These are phyloP conservation scores for Aplochiton taeniatus DNA, from an alignment of 2,797 vertebrate species.

Conservation along the genomic window DNA sequence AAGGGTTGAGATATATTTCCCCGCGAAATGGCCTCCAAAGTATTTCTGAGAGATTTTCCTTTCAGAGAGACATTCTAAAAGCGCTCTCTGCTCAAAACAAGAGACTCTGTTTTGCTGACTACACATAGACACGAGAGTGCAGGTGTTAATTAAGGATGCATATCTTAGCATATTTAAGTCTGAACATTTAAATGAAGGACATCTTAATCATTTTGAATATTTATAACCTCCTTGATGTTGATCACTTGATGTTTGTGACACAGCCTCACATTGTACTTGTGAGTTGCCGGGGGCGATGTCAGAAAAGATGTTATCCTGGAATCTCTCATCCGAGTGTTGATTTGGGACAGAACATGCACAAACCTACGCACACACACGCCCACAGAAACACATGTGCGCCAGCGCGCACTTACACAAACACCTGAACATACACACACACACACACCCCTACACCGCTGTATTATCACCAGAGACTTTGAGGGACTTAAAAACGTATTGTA, in stretches of 20 bases:
- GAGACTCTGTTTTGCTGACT: conserved; percentile 47
- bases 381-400: background rate
- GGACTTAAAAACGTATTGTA: too few relatives aligned
- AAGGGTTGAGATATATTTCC: too few relatives aligned
- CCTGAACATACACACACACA: conserved; percentile 1
- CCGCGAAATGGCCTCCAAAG: too few relatives aligned
- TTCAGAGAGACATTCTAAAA: too few relatives aligned
- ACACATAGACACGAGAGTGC: conserved; percentile 43
- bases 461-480: too few relatives aligned
- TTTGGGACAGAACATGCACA: background rate
- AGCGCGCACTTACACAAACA: too few relatives aligned
- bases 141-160: conserved; percentile 54
- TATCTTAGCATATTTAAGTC: conserved; percentile 60
- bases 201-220: conserved; percentile 47
- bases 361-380: background rate
- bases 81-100: too few relatives aligned
- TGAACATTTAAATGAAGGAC: conserved; percentile 51
- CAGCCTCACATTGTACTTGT: conserved; percentile 21
- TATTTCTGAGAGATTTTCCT: too few relatives aligned
- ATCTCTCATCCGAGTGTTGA: conserved; percentile 12
- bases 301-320: conserved; percentile 10
- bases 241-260: conserved; percentile 10
- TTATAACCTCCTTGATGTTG: conserved; percentile 37
- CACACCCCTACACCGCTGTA: background rate
- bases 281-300: conserved; percentile 4